Base-by-base conservation (phyloP, 2,888 invertebrate species). In the Ophion slaviceki region DNA sequence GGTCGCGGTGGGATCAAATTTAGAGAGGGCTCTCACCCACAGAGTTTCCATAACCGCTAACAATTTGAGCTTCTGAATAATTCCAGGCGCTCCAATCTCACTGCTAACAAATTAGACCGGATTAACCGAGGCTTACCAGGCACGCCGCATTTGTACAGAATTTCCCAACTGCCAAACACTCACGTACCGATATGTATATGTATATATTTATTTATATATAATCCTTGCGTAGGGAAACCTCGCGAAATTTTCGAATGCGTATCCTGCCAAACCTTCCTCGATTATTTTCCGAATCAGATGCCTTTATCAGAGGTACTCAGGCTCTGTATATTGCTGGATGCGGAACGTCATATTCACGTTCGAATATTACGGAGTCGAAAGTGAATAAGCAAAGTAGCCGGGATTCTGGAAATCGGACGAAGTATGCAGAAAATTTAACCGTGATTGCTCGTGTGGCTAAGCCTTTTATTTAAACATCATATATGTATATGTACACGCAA, bases 51-150 rank as follows among this genome's bases (percentile, higher is more conserved):
- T 90, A 90, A 92, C 92, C 92, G 89, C 92, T 91, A 92, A 92
- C 92, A 92, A 92, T 92, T 92, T 92, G 89, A 91, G 90, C 91
- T 92, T 90, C 92, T 92, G 92, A 92, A 92, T 92, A 92, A 92
- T 92, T 92, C 92, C 92, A 90, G 90, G 90, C 92, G 91, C 90
- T 92, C 92, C 92, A 91, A 92, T 92, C 92, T 92, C 92, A 92
- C 92, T 92, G 91, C 92, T 91, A 92, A 92, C 92, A 92, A 92
- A 92, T 92, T 92, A 92, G 92, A 92, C 89, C 90, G 91, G 92
- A 92, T 92, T 92, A 92, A 91, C 91, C 90, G 89, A 89, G 91
- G 90, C 90, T 91, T 88, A 89, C 90, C 89, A 90, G 76, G 71
- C 71, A 71, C 78, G 71, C 75, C 77, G 59, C 53, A 61, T 79